Evolutionary conservation across 2,888 invertebrate species (phyloP), one percentile per base, ranked within the genome.

Genomic region (Thereva nobilitata): DNA sequence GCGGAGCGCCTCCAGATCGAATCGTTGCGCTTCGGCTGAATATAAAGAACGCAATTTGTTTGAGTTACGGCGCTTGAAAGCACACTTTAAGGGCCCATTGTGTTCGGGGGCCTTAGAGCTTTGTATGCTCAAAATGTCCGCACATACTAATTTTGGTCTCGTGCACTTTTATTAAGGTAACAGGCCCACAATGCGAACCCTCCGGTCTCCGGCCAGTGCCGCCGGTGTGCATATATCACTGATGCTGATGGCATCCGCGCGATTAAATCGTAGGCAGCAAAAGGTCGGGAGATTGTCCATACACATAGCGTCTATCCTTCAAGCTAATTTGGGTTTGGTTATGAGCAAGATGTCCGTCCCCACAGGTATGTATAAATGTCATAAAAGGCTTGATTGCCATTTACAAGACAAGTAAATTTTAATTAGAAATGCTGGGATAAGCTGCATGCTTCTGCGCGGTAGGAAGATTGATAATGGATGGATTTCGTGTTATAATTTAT

Each of bases 41-140:
- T 67, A 68, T 69, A 69, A 69, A 71, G 71, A 67, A 70, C 76
- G 78, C 80, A 80, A 80, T 80, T 80, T 80, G 78, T 79, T 80
- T 79, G 79, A 80, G 79, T 79, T 79, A 80, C 80, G 80, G 80
- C 80, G 80, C 80, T 80, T 79, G 79, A 77, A 76, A 79, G 79
- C 79, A 80, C 80, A 80, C 80, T 80, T 80, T 80, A 79, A 80
- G 79, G 78, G 77, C 75, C 79, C 76, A 79, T 80, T 79, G 80
- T 80, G 77, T 79, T 78, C 63, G 3, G 23, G 23, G 44, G 10
- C 44, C 42, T n/a, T 41, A 35, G 35, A 64, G 64, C 44, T 59
- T 37, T 42, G 50, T 47, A 61, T 64, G 49, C 53, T 42, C 68
- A 67, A 71, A 67, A 71, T 71, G 73, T 73, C 71, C 66, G 67